A percentile compares a stretch with the other conserved stretches of the same genome.
phyloP scores from a whole-genome alignment of 2,113 vertebrate species.

The Oreotrochilus melanogaster region DNA sequence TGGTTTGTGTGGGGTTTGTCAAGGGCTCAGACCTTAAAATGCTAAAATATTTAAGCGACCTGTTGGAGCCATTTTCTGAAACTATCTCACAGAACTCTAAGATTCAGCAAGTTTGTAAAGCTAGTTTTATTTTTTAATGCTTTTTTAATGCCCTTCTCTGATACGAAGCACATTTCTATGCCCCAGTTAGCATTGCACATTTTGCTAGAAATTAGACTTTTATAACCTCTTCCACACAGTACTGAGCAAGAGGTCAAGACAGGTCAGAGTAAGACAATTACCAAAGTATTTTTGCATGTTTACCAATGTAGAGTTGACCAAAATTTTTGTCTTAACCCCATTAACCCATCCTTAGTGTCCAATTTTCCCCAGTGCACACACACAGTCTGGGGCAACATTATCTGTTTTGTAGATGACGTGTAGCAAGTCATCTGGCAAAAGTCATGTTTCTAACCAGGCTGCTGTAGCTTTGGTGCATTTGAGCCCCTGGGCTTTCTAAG shows the following conservation, averaged over 20 bases:
- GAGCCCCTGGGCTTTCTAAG: not conserved
- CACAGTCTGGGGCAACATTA: rapidly evolving
- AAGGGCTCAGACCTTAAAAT: not conserved
- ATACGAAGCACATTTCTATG: not conserved
- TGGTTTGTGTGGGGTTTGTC: not conserved
- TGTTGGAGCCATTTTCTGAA: not conserved
- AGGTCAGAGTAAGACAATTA: not conserved
- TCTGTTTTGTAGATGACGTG: not conserved
- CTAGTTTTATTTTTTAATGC: not conserved
- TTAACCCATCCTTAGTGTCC: not conserved
- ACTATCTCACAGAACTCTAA: not conserved
- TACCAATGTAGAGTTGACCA: not conserved
- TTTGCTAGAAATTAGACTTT: not conserved
- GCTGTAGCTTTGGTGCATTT: not conserved
- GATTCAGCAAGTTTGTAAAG: not conserved
- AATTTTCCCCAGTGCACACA: rapidly evolving
- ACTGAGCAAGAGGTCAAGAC: not conserved
- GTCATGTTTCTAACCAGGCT: not conserved
- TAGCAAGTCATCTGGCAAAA: not conserved
- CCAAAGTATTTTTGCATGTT: not conserved
- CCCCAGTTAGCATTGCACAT: not conserved
- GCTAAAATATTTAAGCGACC: not conserved
- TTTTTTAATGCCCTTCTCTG: not conserved
- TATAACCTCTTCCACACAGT: not conserved
- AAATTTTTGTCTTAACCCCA: not conserved